Evolutionary conservation across 2,113 vertebrate genomes (phyloP).

Genomic region (Hydrolagus affinis): DNA sequence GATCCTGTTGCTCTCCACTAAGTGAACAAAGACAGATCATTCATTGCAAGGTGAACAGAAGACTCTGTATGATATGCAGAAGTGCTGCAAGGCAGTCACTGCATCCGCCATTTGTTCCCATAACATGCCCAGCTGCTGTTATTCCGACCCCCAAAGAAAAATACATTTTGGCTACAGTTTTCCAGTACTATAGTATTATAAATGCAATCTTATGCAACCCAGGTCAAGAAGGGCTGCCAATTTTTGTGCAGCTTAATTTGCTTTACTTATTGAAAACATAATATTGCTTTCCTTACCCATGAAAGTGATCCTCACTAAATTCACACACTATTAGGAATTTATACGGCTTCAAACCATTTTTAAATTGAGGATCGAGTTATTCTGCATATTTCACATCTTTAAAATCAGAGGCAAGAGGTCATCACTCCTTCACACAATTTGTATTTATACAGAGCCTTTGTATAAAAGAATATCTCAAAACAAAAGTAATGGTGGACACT

Average conservation of each 20-base stretch:
- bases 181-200: not conserved
- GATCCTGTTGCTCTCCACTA: slow-evolving; percentile 41
- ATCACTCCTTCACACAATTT: not conserved
- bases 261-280: not conserved
- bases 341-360: not conserved
- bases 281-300: not conserved
- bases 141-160: slow-evolving; percentile 21
- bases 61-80: slow-evolving; percentile 35
- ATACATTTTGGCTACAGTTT: not conserved
- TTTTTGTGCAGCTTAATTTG: slow-evolving; percentile 4
- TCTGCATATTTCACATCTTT: not conserved
- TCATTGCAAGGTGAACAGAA: slow-evolving; percentile 48
- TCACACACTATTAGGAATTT: not conserved
- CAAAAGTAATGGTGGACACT: no score
- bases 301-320: not conserved
- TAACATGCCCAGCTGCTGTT: slow-evolving; percentile 36
- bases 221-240: not conserved
- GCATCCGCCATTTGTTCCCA: slow-evolving; percentile 35
- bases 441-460: not conserved
- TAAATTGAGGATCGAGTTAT: not conserved
- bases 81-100: slow-evolving; percentile 5
- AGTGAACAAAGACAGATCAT: slow-evolving; percentile 50
- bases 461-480: no score
- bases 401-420: not conserved
- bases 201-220: not conserved